A percentile compares a stretch with the other conserved stretches of the same genome.
These are phyloP conservation scores for Amiota minor DNA, from an alignment of 2,888 invertebrate genomes.

Conservation along the genomic window DNA sequence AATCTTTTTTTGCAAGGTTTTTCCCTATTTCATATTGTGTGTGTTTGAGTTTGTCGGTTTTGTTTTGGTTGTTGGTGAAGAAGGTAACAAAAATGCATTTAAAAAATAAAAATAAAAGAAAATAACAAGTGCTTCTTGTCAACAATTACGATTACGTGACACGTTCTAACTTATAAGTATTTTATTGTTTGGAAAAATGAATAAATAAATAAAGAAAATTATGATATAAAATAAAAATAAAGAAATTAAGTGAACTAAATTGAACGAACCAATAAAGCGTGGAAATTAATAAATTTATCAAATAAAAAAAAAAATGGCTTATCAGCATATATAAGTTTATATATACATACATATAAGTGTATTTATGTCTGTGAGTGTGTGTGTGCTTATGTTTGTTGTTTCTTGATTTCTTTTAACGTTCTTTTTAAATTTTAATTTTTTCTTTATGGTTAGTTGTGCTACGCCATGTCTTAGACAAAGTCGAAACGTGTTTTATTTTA, in stretches of 20 bases:
- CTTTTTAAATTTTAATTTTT: background rate
- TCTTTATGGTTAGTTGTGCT: background rate
- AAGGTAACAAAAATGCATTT: too few relatives aligned
- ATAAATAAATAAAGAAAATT: constrained; percentile 13
- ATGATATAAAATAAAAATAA: constrained; percentile 38
- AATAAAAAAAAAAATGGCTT: constrained; percentile 39
- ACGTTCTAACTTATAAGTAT: background rate
- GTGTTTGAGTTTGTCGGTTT: background rate
- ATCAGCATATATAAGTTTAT: constrained; percentile 18
- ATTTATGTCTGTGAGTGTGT: background rate
- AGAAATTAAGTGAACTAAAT: constrained; percentile 34
- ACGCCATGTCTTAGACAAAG: background rate
- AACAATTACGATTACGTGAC: constrained; percentile 16
- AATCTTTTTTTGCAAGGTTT: background rate
- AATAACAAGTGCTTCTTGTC: constrained; percentile 7
- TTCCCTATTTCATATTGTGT: constrained; percentile 2
- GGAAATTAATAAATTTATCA: constrained; percentile 44
- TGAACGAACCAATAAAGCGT: constrained; percentile 29
- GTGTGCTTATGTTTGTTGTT: background rate
- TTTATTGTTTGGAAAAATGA: background rate
- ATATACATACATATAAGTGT: too few relatives aligned
- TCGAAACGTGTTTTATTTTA: constrained; percentile 10
- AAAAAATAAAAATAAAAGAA: background rate
- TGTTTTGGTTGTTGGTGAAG: background rate
- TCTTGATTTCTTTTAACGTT: background rate